phyloP scores from a whole-genome alignment of 2,113 vertebrate genomes.

The Pao palembangensis region DNA sequence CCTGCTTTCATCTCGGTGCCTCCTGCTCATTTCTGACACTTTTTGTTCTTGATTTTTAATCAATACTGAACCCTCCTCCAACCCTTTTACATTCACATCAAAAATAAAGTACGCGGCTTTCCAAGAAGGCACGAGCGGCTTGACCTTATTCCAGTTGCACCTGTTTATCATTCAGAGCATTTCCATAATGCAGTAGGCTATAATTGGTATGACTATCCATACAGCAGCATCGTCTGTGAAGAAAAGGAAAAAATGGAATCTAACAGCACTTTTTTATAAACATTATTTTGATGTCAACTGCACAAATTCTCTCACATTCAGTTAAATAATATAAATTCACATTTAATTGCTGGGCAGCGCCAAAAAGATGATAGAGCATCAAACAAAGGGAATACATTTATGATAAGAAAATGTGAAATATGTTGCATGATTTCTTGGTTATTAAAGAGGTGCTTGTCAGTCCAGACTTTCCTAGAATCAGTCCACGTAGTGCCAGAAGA shows the following conservation, averaged over 20 bases:
- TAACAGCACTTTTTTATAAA: conserved; percentile 51
- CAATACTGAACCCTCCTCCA: conserved; percentile 23
- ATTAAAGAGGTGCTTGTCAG: conserved; percentile 1
- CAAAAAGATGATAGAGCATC: conserved; percentile 40
- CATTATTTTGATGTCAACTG: conserved; percentile 49
- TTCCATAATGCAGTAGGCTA: conserved; percentile 41
- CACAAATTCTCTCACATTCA: conserved; percentile 22
- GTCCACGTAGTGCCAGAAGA: conserved; percentile 9
- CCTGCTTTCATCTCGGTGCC: conserved; percentile 24
- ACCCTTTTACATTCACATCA: conserved; percentile 9
- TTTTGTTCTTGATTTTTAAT: conserved; percentile 43
- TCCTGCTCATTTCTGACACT: conserved; percentile 29
- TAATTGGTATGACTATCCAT: conserved; percentile 47
- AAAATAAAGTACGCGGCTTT: conserved; percentile 42
- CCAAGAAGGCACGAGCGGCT: conserved; percentile 24
- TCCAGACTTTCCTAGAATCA: neutral
- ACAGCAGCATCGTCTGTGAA: conserved; percentile 35
- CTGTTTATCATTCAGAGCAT: conserved; percentile 42
- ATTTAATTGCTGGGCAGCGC: conserved; percentile 30
- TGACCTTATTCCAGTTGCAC: conserved; percentile 39
- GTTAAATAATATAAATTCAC: too few species aligned
- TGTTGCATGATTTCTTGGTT: conserved; percentile 20
- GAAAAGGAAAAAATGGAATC: conserved; percentile 24
- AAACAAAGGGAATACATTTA: conserved; percentile 35
- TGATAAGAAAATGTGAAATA: conserved; percentile 29